Evolutionary conservation across 2,888 invertebrate species (phyloP).

Genomic region (Saturnia japonica): DNA sequence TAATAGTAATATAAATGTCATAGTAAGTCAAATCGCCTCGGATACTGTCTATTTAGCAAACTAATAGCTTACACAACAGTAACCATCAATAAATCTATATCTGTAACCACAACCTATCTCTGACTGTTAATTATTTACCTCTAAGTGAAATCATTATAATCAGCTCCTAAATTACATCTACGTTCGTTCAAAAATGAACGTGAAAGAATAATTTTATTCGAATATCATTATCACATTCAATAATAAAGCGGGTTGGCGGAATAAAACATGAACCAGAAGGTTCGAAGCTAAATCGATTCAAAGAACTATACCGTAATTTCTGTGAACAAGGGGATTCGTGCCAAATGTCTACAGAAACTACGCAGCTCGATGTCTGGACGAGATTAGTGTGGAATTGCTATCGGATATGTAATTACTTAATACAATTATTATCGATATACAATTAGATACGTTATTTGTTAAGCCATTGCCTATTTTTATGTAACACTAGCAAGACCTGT

Average conservation of each 20-base stretch:
- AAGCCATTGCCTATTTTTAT: neutral
- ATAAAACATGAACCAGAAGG: slow-evolving; percentile 40
- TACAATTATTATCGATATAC: neutral
- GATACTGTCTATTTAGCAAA: too few species aligned
- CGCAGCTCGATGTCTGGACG: slow-evolving; percentile 13
- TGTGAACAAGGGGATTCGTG: slow-evolving; percentile 11
- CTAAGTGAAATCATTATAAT: neutral
- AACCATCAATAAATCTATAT: too few species aligned
- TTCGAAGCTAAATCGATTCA: slow-evolving; percentile 36
- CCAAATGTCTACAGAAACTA: slow-evolving; percentile 12
- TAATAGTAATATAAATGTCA: too few species aligned
- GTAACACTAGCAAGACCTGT: neutral
- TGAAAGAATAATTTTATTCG: neutral
- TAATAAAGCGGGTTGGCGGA: neutral
- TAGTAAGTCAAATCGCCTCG: too few species aligned
- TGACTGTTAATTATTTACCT: too few species aligned
- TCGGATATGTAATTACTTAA: neutral
- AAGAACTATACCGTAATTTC: slow-evolving; percentile 12
- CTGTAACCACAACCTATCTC: too few species aligned
- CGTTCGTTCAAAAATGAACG: neutral
- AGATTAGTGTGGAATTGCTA: slow-evolving; percentile 7
- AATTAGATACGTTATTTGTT: neutral
- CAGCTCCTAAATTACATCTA: neutral
- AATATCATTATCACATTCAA: neutral
- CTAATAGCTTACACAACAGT: too few species aligned